These are phyloP conservation scores for Plebejus anna DNA, from an alignment of 2,888 invertebrate species.

Conservation along the genomic window DNA sequence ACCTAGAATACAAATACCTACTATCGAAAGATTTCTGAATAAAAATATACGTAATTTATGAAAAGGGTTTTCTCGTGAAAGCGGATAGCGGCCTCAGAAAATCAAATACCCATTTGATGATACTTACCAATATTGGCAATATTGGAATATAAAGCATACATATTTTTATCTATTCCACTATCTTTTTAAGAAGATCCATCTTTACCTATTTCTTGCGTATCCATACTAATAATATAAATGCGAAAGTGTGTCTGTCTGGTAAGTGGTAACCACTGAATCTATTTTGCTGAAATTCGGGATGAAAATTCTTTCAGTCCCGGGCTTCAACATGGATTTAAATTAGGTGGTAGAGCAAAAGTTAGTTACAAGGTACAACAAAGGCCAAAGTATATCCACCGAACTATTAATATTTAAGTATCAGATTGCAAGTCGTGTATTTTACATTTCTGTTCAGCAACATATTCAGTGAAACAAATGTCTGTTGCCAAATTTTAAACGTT, in stretches of 20 bases:
- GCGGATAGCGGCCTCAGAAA: conserved; percentile 3
- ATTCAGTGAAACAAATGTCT: conserved; percentile 4
- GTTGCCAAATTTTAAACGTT: conserved; percentile 11
- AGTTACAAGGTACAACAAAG: too few species aligned
- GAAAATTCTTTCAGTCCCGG: too few species aligned
- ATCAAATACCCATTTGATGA: conserved; percentile 13
- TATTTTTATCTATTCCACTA: background rate
- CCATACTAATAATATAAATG: too few species aligned
- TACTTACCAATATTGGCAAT: conserved; percentile 5
- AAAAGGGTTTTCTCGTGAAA: conserved; percentile 6
- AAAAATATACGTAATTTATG: background rate
- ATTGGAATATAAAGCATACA: conserved; percentile 3
- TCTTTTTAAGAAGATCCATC: background rate
- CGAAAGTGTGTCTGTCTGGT: too few species aligned
- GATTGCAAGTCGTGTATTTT: background rate
- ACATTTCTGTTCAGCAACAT: background rate
- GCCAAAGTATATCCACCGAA: too few species aligned
- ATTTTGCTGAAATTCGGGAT: too few species aligned
- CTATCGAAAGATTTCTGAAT: background rate
- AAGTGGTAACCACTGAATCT: too few species aligned
- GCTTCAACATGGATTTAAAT: too few species aligned
- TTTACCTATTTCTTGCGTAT: background rate
- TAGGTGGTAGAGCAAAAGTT: too few species aligned
- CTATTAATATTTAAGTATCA: background rate
- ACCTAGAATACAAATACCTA: background rate